These are phyloP conservation scores for Eumeta japonica DNA, from an alignment of 1,140 invertebrate species.

Conservation along the genomic window DNA sequence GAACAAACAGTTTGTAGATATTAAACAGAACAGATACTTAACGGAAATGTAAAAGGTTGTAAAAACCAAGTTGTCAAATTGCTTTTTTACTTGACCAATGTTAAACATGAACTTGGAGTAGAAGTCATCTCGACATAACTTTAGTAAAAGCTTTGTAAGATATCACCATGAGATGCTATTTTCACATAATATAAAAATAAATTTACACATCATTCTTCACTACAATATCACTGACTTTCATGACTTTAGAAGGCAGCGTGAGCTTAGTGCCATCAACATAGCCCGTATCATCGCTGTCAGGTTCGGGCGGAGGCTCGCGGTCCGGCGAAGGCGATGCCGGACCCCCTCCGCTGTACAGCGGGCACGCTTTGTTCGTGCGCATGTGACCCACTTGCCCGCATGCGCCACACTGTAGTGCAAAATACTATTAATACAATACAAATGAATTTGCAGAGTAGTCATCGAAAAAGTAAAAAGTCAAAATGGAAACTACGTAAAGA, in stretches of 20 bases:
- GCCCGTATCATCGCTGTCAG: conserved; percentile 82
- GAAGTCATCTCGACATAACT: too few relatives aligned
- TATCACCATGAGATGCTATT: background rate
- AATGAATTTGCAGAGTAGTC: too few relatives aligned
- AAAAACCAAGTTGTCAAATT: too few relatives aligned
- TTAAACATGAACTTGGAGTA: too few relatives aligned
- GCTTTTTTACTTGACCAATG: too few relatives aligned
- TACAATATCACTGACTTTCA: conserved; percentile 75
- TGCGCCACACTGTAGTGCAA: conserved; percentile 77
- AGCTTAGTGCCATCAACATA: conserved; percentile 92
- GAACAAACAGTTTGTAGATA: too few relatives aligned
- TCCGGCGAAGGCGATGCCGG: conserved; percentile 67
- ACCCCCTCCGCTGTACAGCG: conserved; percentile 77
- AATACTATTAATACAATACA: background rate
- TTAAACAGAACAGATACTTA: too few relatives aligned
- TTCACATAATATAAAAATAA: background rate
- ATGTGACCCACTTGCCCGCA: conserved; percentile 87
- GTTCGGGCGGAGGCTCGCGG: conserved; percentile 62
- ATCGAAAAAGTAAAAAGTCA: background rate
- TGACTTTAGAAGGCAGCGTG: conserved; percentile 76
- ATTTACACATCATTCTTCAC: too few relatives aligned
- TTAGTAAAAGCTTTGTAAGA: too few relatives aligned
- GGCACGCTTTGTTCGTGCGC: conserved; percentile 96
- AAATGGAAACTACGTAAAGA: background rate
- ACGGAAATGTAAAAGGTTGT: too few relatives aligned